Evolutionary conservation across 2,797 vertebrate genomes (phyloP).

Genomic region (Meda fulgida): DNA sequence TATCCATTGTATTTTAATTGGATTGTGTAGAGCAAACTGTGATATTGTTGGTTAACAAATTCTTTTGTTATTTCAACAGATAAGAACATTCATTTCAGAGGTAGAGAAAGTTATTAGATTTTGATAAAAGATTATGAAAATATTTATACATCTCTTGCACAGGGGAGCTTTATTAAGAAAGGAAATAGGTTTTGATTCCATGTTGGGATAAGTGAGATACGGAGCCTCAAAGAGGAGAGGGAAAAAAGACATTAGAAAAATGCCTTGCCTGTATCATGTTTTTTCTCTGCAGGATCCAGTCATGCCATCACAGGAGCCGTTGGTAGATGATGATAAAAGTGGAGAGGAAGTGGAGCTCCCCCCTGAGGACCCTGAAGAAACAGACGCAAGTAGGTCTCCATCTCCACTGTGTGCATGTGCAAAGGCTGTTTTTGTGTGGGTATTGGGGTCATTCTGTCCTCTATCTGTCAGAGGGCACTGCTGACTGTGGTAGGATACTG

Average conservation of each 20-base stretch:
- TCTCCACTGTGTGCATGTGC: slow-evolving; percentile 20
- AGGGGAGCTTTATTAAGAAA: not conserved
- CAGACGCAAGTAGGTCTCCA: slow-evolving; percentile 86
- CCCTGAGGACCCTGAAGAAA: slow-evolving; percentile 87
- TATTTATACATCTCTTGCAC: not conserved
- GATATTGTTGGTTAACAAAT: not conserved
- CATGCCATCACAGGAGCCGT: slow-evolving; percentile 98
- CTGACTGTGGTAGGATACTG: slow-evolving; percentile 29
- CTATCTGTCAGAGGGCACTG: slow-evolving; percentile 37
- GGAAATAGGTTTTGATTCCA: not conserved
- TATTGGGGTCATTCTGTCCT: slow-evolving; percentile 53
- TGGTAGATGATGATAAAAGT: slow-evolving; percentile 83
- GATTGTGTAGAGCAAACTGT: not conserved
- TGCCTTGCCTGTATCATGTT: slow-evolving; percentile 44
- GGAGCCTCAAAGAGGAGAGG: not conserved
- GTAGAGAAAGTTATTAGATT: not conserved
- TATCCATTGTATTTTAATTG: not conserved
- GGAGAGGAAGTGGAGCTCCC: slow-evolving; percentile 87
- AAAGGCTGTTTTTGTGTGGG: slow-evolving; percentile 42
- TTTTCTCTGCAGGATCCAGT: slow-evolving; percentile 88
- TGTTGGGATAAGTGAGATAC: not conserved
- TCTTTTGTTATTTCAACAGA: not conserved
- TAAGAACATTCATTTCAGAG: not conserved
- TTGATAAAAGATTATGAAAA: not conserved
- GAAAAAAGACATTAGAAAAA: not conserved